Percentiles rank a stretch among this genome's conserved stretches.
These are phyloP conservation scores for Dasyprocta punctata DNA, from an alignment of 2,113 vertebrate genomes.

Conservation along the genomic window DNA sequence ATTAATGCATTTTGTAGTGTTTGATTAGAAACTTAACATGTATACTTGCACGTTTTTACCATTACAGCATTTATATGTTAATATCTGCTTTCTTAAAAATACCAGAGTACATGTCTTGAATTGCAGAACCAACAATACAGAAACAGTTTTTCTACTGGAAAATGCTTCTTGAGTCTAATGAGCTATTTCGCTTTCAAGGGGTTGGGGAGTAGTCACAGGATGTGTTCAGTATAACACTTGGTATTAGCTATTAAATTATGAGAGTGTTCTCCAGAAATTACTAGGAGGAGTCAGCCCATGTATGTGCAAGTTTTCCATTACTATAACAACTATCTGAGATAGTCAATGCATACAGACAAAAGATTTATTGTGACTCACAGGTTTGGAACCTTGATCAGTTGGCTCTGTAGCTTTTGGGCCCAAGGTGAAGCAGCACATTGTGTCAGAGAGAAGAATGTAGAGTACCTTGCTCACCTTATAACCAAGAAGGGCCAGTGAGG, in stretches of 20 bases:
- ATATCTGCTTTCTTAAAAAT: slow-evolving; percentile 74
- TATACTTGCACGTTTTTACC: slow-evolving; percentile 81
- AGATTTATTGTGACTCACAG: not conserved
- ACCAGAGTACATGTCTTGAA: slow-evolving; percentile 58
- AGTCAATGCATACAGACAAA: not conserved
- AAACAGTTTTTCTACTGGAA: not conserved
- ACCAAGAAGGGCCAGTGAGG: not conserved
- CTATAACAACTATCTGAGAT: not conserved
- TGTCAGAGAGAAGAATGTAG: rapidly evolving
- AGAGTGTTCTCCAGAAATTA: not conserved
- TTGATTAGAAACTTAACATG: slow-evolving; percentile 90
- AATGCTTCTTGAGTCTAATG: not conserved
- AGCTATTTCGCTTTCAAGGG: not conserved
- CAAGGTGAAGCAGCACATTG: rapidly evolving
- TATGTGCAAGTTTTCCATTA: not conserved
- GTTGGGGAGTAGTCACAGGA: not conserved
- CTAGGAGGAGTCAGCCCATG: not conserved
- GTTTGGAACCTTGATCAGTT: not conserved
- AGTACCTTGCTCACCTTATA: not conserved
- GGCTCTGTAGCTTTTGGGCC: not conserved
- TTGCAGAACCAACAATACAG: not conserved
- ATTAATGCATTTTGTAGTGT: slow-evolving; percentile 91
- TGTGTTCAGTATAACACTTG: not conserved
- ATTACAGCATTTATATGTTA: slow-evolving; percentile 76
- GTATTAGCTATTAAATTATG: not conserved